phyloP scores from a whole-genome alignment of 2,888 invertebrate genomes.

The Orthonychiurus folsomi region DNA sequence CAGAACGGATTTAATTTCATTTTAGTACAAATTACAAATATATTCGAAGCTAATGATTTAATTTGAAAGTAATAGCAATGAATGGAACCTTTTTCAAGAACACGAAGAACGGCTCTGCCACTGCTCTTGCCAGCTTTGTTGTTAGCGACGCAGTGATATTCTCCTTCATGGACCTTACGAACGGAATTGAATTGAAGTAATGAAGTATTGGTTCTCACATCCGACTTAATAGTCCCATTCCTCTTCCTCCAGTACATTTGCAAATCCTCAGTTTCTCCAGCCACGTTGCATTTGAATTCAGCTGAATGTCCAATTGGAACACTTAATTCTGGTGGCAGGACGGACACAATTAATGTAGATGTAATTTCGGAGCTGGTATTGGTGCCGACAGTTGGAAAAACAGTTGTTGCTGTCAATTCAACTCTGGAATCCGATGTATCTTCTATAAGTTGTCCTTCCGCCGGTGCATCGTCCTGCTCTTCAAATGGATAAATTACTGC shows the following conservation, averaged over 20 bases:
- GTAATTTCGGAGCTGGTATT: no score
- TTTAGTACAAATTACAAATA: no score
- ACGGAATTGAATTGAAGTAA: neutral
- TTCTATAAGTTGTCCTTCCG: neutral
- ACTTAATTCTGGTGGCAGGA: neutral
- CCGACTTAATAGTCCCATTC: neutral
- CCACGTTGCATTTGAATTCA: slow-evolving; percentile 4
- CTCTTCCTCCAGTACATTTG: slow-evolving; percentile 2
- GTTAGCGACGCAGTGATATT: slow-evolving; percentile 3
- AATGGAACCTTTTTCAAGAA: slow-evolving; percentile 4
- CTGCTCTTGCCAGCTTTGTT: neutral
- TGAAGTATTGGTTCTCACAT: neutral
- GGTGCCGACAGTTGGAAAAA: no score
- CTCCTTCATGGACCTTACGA: slow-evolving; percentile 5
- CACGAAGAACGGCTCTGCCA: neutral
- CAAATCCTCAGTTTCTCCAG: neutral
- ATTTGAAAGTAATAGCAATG: no score
- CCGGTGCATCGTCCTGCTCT: slow-evolving; percentile 5
- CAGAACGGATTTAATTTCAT: no score
- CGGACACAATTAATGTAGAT: neutral
- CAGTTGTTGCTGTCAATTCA: neutral
- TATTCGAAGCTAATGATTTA: no score
- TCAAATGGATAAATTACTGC: neutral
- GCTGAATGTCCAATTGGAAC: neutral
- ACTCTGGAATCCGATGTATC: neutral